Conservation (phyloP, 2,888 invertebrate genomes). For the Cantharis nigra region DNA sequence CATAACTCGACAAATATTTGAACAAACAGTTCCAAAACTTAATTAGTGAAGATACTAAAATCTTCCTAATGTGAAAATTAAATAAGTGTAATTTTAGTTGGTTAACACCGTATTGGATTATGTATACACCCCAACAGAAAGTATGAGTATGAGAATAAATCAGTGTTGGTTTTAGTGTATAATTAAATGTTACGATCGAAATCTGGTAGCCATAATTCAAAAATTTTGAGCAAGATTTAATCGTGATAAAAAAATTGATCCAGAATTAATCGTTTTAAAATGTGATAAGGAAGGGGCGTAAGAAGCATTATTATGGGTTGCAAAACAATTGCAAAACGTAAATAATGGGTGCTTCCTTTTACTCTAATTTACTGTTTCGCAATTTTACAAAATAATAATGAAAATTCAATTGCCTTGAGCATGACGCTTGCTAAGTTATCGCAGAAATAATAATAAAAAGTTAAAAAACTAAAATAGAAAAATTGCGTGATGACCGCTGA, state of each 20-base stretch:
- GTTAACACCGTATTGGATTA: not conserved
- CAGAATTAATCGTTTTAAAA: not conserved
- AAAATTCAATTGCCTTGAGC: not conserved
- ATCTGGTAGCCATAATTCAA: not conserved
- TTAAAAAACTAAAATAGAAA: not conserved
- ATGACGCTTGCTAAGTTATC: not conserved
- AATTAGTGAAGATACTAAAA: not conserved
- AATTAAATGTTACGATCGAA: not conserved
- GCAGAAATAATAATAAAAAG: not conserved
- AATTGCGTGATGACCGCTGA: constrained; percentile 7
- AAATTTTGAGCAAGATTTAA: not conserved
- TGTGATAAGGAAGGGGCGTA: not conserved
- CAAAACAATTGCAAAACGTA: not conserved
- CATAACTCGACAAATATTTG: not conserved
- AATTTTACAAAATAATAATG: not conserved
- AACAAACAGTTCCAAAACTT: not conserved
- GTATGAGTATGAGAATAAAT: not conserved
- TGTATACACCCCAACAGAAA: not conserved
- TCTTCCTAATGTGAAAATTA: not conserved
- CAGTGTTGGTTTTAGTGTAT: not conserved
- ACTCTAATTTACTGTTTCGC: not conserved
- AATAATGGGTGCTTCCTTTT: not conserved
- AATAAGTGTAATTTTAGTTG: not conserved
- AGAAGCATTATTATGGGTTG: not conserved
- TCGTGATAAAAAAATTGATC: not conserved